phyloP scores from a whole-genome alignment of 2,797 vertebrate genomes.

The Megalops cyprinoides region DNA sequence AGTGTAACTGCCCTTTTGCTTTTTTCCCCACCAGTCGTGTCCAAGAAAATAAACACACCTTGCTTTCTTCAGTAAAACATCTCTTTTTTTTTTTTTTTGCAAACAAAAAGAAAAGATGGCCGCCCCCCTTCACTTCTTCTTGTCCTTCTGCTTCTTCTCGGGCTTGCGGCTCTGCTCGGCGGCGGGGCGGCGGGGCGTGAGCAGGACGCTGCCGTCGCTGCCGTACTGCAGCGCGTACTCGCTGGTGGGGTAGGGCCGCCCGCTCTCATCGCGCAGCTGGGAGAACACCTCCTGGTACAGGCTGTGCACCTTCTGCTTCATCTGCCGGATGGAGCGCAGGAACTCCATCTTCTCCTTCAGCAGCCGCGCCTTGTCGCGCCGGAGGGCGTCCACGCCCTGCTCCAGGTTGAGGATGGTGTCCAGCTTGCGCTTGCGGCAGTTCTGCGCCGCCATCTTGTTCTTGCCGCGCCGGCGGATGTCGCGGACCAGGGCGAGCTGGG shows the following conservation, averaged over 20 bases:
- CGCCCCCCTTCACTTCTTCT: conserved; percentile 94
- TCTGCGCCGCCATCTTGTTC: conserved; percentile 99
- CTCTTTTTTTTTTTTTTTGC: conserved; percentile 63
- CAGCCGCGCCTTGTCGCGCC: conserved; percentile 88
- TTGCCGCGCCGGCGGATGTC: conserved; percentile 95
- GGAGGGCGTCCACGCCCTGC: conserved; percentile 92
- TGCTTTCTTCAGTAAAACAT: conserved; percentile 72
- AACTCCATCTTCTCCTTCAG: conserved; percentile 96
- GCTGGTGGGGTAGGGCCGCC: conserved; percentile 88
- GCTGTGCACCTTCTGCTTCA: conserved; percentile 97
- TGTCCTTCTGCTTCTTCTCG: conserved; percentile 93
- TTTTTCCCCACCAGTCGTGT: conserved; percentile 70
- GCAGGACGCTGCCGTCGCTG: conserved; percentile 87
- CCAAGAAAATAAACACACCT: conserved; percentile 75
- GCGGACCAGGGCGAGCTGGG: no score
- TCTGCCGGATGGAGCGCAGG: conserved; percentile 91
- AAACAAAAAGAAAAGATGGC: conserved; percentile 68
- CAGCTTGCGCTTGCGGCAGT: conserved; percentile 97
- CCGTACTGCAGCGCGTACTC: conserved; percentile 91
- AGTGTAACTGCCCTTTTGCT: conserved; percentile 64
- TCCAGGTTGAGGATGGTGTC: conserved; percentile 97
- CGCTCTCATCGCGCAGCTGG: conserved; percentile 92
- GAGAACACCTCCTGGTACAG: conserved; percentile 95
- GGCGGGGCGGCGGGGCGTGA: conserved; percentile 82
- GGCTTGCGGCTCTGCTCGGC: conserved; percentile 83